These are phyloP conservation scores for Zosterops borbonicus DNA, from an alignment of 2,113 vertebrate species.

Conservation along the genomic window DNA sequence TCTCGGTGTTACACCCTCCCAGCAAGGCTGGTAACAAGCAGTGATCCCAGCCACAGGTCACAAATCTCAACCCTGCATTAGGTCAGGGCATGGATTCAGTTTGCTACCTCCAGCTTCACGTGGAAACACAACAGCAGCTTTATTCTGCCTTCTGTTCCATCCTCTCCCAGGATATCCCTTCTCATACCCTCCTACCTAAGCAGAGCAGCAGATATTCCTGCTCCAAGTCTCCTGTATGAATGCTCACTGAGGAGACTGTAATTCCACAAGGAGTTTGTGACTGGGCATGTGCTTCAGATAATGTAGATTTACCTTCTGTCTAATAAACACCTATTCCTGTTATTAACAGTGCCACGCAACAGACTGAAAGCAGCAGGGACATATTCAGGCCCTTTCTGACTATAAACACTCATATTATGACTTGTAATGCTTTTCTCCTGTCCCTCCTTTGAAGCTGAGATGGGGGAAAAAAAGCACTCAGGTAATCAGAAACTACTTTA, in stretches of 20 bases:
- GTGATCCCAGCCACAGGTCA: neutral
- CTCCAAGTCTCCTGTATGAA: neutral
- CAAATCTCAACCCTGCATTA: neutral
- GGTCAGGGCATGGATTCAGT: neutral
- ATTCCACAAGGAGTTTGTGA: neutral
- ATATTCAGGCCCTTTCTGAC: neutral
- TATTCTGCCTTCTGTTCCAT: neutral
- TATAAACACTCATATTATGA: neutral
- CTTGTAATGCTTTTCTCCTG: neutral
- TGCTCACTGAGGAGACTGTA: neutral
- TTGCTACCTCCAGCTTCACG: neutral
- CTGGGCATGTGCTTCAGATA: neutral
- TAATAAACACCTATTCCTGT: neutral
- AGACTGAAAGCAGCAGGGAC: neutral
- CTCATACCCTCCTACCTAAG: neutral
- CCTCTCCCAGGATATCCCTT: neutral
- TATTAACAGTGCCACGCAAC: neutral
- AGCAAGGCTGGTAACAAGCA: neutral
- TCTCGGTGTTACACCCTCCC: neutral
- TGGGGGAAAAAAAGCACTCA: neutral
- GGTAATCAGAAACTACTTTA: neutral
- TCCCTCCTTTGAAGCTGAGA: neutral
- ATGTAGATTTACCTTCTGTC: neutral
- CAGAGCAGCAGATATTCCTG: neutral
- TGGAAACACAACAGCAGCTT: neutral